Conservation (phyloP, 64 coral and sea anemone species). For the Stylophora pistillata region DNA sequence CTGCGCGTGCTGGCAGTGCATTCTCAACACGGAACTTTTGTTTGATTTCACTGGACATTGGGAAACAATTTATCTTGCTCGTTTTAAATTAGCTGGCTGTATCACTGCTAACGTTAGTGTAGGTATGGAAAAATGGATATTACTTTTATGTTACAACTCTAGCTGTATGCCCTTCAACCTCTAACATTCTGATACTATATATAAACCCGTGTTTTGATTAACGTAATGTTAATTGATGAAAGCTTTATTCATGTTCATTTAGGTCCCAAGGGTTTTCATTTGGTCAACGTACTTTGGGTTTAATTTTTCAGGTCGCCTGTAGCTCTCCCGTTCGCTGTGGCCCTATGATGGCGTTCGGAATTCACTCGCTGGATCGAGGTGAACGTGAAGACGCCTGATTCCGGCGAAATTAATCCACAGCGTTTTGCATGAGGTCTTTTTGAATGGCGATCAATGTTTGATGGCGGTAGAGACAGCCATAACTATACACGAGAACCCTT, state of each 20-base stretch:
- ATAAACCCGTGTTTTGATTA: conserved; percentile 96
- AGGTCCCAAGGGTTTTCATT: conserved; percentile 53
- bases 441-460: conserved; percentile 86
- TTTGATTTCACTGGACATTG: conserved; percentile 38
- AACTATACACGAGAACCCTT: conserved; percentile 86
- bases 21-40: conserved; percentile 87
- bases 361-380: conserved; percentile 18
- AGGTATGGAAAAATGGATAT: conserved; percentile 13
- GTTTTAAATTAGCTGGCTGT: background rate
- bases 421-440: conserved; percentile 49
- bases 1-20: conserved; percentile 85
- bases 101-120: background rate
- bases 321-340: conserved; percentile 10
- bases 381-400: conserved; percentile 11
- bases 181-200: conserved; percentile 82
- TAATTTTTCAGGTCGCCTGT: conserved; percentile 37
- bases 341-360: conserved; percentile 60
- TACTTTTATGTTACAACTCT: background rate
- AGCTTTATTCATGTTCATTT: conserved; percentile 89
- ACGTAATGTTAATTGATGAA: conserved; percentile 97
- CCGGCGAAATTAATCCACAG: conserved; percentile 36
- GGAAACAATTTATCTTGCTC: background rate
- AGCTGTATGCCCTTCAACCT: conserved; percentile 37
- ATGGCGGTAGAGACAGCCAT: conserved; percentile 90
- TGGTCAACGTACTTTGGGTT: conserved; percentile 43